phyloP scores from a whole-genome alignment of 2,113 vertebrate genomes.

The Cyprinus carpio region DNA sequence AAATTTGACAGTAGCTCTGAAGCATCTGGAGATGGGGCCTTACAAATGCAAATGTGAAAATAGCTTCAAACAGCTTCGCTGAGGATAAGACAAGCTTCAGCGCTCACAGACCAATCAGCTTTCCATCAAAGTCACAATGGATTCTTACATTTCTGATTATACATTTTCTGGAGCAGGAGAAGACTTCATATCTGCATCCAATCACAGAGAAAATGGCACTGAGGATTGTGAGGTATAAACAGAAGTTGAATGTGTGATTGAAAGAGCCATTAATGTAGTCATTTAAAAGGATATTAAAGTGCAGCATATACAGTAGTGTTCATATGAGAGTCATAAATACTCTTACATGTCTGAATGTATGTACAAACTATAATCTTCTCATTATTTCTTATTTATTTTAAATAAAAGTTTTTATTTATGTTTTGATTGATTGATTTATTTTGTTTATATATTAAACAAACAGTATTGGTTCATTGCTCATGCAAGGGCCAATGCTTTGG shows the following conservation, averaged over 20 bases:
- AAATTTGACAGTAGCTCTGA: constrained; percentile 61
- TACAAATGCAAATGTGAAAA: constrained; percentile 61
- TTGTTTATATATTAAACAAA: too few relatives aligned
- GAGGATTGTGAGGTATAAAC: background rate
- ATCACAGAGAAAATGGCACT: background rate
- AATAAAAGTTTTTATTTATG: too few relatives aligned
- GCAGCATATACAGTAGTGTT: background rate
- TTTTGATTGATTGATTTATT: too few relatives aligned
- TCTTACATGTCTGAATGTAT: too few relatives aligned
- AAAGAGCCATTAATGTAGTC: background rate
- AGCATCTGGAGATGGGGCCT: constrained; percentile 55
- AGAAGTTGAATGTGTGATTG: background rate
- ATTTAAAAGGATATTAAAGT: background rate
- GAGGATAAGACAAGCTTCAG: constrained; percentile 53
- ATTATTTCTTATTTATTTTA: too few relatives aligned
- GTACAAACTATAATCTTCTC: too few relatives aligned
- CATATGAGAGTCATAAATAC: background rate
- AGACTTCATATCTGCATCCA: constrained; percentile 53
- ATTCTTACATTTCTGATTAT: constrained; percentile 60
- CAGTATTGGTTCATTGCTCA: too few relatives aligned
- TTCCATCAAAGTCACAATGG: constrained; percentile 67
- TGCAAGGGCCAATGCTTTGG: too few relatives aligned
- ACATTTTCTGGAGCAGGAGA: constrained; percentile 42
- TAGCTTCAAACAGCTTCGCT: constrained; percentile 53
- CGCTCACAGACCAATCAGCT: constrained; percentile 58